Percentiles rank a stretch among this genome's conserved stretches.
Conservation (phyloP, 2,797 vertebrate genomes). For the Alfaro cultratus region DNA sequence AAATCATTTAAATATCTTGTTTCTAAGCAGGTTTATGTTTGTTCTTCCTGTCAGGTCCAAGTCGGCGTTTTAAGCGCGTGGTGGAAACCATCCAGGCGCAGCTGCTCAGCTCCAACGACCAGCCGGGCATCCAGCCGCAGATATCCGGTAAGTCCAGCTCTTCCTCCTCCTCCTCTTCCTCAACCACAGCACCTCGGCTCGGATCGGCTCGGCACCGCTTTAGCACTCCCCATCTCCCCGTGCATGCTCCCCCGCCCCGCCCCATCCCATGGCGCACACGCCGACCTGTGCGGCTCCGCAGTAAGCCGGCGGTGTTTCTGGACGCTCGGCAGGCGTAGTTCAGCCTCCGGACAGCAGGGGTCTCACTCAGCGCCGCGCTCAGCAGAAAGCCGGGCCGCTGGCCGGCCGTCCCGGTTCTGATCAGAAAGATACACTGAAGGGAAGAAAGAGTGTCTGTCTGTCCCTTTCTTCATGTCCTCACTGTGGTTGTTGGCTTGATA, state of each 20-base stretch:
- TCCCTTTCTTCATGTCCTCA: constrained; percentile 48
- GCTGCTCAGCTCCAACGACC: constrained; percentile 94
- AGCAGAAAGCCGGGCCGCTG: constrained; percentile 10
- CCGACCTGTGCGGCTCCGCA: constrained; percentile 13
- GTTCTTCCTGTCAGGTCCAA: constrained; percentile 85
- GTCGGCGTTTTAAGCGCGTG: constrained; percentile 97
- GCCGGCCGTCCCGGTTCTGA: constrained; percentile 36
- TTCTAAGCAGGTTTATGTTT: background rate
- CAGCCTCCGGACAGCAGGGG: constrained; percentile 7
- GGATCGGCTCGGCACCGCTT: constrained; percentile 55
- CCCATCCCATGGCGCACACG: constrained; percentile 51
- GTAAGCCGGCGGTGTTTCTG: background rate
- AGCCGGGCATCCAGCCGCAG: constrained; percentile 90
- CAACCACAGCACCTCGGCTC: constrained; percentile 56
- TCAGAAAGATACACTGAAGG: constrained; percentile 58
- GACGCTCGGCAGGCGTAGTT: constrained; percentile 9
- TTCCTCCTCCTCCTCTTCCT: constrained; percentile 43
- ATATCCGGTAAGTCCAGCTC: constrained; percentile 88
- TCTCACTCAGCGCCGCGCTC: constrained; percentile 17
- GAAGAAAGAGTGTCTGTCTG: constrained; percentile 53
- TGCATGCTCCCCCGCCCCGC: constrained; percentile 62
- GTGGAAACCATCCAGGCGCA: constrained; percentile 99
- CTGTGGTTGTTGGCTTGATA: constrained; percentile 73
- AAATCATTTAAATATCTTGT: background rate
- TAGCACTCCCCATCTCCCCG: constrained; percentile 63